phyloP scores from a whole-genome alignment of 2,113 vertebrate genomes.

The Triplophysa dalaica region DNA sequence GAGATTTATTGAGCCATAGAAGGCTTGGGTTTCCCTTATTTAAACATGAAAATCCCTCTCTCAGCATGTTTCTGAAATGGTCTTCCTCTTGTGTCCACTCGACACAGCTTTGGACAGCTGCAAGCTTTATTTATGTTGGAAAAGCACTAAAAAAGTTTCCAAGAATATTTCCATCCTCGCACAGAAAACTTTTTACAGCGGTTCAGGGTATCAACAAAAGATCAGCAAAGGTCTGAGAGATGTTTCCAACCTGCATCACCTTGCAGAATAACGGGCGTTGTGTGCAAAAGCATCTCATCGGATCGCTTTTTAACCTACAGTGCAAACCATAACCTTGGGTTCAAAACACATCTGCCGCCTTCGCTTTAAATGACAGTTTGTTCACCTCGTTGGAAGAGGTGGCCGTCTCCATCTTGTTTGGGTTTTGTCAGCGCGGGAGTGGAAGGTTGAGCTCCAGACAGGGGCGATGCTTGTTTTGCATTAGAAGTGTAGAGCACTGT shows the following conservation, averaged over 20 bases:
- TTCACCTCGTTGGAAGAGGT: not conserved
- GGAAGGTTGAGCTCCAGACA: slow-evolving; percentile 5
- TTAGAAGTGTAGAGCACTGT: slow-evolving; percentile 28
- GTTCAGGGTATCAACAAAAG: slow-evolving; percentile 57
- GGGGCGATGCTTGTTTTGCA: slow-evolving; percentile 36
- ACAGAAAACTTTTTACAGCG: slow-evolving; percentile 59
- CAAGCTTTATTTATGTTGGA: slow-evolving; percentile 62
- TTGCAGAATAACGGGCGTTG: not conserved
- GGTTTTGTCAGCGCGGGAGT: not conserved
- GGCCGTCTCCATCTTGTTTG: slow-evolving; percentile 1
- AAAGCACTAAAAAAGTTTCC: slow-evolving; percentile 56
- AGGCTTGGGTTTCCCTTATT: slow-evolving; percentile 54
- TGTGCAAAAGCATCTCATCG: not conserved
- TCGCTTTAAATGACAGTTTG: slow-evolving; percentile 6
- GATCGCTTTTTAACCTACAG: too few species aligned
- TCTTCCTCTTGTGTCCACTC: slow-evolving; percentile 62
- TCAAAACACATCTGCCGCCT: not conserved
- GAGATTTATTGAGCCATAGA: slow-evolving; percentile 55
- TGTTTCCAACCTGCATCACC: slow-evolving; percentile 26
- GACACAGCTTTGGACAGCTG: slow-evolving; percentile 63
- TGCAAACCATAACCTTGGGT: too few species aligned
- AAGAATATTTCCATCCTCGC: slow-evolving; percentile 60
- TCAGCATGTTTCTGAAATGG: slow-evolving; percentile 47
- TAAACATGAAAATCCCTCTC: slow-evolving; percentile 58
- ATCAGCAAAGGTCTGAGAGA: slow-evolving; percentile 46